Percentiles rank a stretch among this genome's conserved stretches.
Evolutionary conservation across 2,888 invertebrate species (phyloP).

Genomic region (Leptinotarsa tumamoca): DNA sequence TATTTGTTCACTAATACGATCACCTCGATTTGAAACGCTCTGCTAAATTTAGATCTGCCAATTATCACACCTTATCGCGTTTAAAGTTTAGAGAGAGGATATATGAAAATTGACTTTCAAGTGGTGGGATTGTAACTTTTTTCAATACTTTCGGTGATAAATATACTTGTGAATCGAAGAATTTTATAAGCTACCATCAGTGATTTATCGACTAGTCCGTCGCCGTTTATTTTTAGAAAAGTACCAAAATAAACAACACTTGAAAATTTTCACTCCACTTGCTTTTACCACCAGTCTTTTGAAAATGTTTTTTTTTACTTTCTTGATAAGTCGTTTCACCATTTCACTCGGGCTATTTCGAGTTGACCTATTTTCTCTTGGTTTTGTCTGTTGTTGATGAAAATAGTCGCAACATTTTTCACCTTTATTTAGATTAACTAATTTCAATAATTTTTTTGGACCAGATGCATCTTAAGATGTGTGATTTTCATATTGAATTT

Average conservation of each 20-base stretch:
- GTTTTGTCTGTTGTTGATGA: too few species aligned
- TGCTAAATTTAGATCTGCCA: slow-evolving; percentile 24
- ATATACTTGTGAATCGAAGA: slow-evolving; percentile 37
- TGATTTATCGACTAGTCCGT: slow-evolving; percentile 31
- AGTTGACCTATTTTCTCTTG: too few species aligned
- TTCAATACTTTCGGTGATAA: slow-evolving; percentile 28
- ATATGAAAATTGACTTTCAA: slow-evolving; percentile 7
- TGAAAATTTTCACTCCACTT: slow-evolving; percentile 32
- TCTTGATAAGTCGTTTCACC: slow-evolving; percentile 26
- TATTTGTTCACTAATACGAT: not conserved
- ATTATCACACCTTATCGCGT: slow-evolving; percentile 24
- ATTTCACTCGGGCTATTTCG: not conserved
- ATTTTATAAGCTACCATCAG: slow-evolving; percentile 44
- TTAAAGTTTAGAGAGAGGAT: not conserved
- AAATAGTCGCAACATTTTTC: not conserved
- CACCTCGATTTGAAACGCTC: not conserved
- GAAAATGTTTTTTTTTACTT: slow-evolving; percentile 28
- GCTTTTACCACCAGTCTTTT: slow-evolving; percentile 28
- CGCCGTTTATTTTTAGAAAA: slow-evolving; percentile 35
- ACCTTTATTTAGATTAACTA: not conserved
- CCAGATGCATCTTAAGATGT: too few species aligned
- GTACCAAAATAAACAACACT: slow-evolving; percentile 39
- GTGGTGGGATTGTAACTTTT: slow-evolving; percentile 26
- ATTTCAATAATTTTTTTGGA: too few species aligned
- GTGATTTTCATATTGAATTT: too few species aligned